A percentile compares a stretch with the other conserved stretches of the same genome.
Conservation (phyloP, 2,797 vertebrate species). For the Lindbergichthys nudifrons region DNA sequence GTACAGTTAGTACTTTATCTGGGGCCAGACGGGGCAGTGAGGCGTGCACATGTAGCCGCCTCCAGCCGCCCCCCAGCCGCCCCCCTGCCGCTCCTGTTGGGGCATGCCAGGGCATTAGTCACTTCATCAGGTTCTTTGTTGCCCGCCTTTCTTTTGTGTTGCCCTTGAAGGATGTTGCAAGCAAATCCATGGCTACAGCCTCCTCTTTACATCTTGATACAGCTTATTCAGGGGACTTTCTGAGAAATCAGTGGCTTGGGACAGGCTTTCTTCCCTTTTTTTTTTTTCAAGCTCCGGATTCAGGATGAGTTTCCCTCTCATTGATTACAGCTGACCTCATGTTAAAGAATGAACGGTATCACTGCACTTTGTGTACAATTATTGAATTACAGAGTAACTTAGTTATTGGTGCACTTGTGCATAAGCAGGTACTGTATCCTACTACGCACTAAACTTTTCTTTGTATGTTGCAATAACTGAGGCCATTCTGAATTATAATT, state of each 20-base stretch:
- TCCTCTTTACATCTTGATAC: conserved; percentile 71
- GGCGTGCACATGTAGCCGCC: conserved; percentile 75
- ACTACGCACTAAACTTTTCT: conserved; percentile 12
- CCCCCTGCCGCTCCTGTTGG: conserved; percentile 80
- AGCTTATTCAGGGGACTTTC: conserved; percentile 74
- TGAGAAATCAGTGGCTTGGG: conserved; percentile 66
- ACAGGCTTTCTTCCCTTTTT: conserved; percentile 2
- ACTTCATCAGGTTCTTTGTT: conserved; percentile 87
- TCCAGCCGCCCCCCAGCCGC: conserved; percentile 67
- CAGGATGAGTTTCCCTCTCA: conserved; percentile 29
- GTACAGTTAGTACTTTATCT: conserved; percentile 66
- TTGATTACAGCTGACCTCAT: conserved; percentile 37
- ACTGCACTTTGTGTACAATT: conserved; percentile 25
- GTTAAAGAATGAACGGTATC: conserved; percentile 26
- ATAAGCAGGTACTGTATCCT: conserved; percentile 12
- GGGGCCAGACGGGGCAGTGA: conserved; percentile 72
- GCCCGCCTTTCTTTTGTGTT: conserved; percentile 79
- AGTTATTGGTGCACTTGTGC: conserved; percentile 22
- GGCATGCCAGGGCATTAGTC: conserved; percentile 84
- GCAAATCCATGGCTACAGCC: conserved; percentile 57
- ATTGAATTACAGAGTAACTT: conserved; percentile 26
- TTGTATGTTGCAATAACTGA: conserved; percentile 35
- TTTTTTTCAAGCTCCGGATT: conserved; percentile 14
- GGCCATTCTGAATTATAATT: conserved; percentile 55
- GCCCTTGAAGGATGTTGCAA: conserved; percentile 79